Evolutionary conservation across 2,888 invertebrate species (phyloP).

Genomic region (Lasioglossum villosulum): DNA sequence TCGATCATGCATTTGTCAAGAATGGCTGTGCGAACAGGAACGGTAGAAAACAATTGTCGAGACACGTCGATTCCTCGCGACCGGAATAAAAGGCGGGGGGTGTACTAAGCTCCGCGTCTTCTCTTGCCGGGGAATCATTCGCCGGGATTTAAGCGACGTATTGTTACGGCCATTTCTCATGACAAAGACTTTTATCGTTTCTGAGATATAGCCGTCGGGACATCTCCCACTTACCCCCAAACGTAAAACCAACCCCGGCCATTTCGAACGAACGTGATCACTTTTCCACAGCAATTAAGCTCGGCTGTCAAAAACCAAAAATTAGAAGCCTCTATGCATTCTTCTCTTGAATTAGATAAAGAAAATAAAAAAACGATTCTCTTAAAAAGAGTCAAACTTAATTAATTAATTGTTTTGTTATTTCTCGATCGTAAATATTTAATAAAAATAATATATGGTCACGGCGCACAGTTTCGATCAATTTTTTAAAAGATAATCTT

Average conservation of each 20-base stretch:
- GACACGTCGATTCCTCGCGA: slow-evolving; percentile 8
- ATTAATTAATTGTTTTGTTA: too few relatives aligned
- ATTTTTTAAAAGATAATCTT: too few relatives aligned
- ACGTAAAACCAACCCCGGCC: neutral
- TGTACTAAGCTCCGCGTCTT: slow-evolving; percentile 10
- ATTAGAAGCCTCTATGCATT: too few relatives aligned
- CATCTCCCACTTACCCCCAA: neutral
- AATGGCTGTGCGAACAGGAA: slow-evolving; percentile 45
- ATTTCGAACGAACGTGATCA: neutral
- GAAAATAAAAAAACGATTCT: too few relatives aligned
- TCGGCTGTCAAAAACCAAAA: neutral
- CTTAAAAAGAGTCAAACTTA: too few relatives aligned
- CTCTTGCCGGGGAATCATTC: neutral
- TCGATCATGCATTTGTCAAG: slow-evolving; percentile 52
- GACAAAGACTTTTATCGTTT: slow-evolving; percentile 7
- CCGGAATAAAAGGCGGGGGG: slow-evolving; percentile 24
- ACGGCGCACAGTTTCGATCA: too few relatives aligned
- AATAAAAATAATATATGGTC: too few relatives aligned
- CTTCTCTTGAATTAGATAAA: too few relatives aligned
- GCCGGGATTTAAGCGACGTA: slow-evolving; percentile 25
- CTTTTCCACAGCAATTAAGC: neutral
- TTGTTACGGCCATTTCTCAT: neutral
- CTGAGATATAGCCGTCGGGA: neutral
- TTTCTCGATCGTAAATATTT: too few relatives aligned
- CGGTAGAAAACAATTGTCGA: slow-evolving; percentile 56